A percentile compares a stretch with the other conserved stretches of the same genome.
phyloP scores from a whole-genome alignment of 2,888 invertebrate species.

The Syrista parreyssii region DNA sequence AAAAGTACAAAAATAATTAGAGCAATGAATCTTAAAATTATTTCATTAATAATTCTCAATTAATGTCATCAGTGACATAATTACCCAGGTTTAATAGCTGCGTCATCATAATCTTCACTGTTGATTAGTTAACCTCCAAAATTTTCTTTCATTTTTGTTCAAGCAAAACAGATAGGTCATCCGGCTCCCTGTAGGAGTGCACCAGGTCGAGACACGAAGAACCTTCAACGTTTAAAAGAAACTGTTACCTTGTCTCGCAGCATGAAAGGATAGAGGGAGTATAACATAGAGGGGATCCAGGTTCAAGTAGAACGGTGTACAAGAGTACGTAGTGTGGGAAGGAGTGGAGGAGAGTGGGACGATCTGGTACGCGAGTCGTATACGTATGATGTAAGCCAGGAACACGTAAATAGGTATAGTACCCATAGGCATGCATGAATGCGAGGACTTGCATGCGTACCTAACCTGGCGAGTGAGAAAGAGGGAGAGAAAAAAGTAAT shows the following conservation, averaged over 20 bases:
- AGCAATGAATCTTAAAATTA: background rate
- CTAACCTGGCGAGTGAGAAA: background rate
- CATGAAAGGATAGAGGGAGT: background rate
- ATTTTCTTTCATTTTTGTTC: background rate
- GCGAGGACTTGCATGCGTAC: background rate
- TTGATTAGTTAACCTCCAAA: background rate
- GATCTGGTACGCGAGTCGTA: background rate
- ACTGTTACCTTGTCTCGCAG: background rate
- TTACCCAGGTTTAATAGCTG: background rate
- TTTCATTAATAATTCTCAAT: background rate
- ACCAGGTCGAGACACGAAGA: background rate
- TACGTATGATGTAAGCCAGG: background rate
- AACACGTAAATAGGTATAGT: constrained; percentile 1
- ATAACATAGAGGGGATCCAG: background rate
- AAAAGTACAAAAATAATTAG: background rate
- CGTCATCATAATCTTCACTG: background rate
- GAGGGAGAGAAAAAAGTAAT: background rate
- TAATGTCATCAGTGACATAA: background rate
- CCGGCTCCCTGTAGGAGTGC: background rate
- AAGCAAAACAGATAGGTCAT: background rate
- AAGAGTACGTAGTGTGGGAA: background rate
- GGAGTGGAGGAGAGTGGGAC: constrained; percentile 1
- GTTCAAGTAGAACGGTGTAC: background rate
- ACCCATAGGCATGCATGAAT: background rate
- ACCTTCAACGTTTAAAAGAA: background rate